phyloP scores from a whole-genome alignment of 1,140 invertebrate genomes.

The Ditylenchus dipsaci region DNA sequence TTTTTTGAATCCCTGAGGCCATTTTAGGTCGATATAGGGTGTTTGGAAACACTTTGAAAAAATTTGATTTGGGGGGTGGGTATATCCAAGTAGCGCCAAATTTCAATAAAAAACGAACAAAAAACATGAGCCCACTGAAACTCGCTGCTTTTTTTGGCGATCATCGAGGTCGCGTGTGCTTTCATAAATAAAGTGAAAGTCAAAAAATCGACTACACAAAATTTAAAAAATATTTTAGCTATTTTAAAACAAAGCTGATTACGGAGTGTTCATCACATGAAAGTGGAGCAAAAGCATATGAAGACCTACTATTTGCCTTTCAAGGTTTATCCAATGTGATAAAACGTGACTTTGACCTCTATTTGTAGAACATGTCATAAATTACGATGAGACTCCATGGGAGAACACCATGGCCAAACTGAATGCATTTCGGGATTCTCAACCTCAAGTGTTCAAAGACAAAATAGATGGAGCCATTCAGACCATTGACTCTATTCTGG shows the following conservation, averaged over 20 bases:
- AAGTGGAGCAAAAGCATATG: conserved; percentile 50
- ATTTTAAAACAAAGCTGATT: conserved; percentile 62
- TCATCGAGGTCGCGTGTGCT: too few relatives aligned
- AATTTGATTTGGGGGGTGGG: too few relatives aligned
- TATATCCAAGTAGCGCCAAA: too few relatives aligned
- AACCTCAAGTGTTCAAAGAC: conserved; percentile 14
- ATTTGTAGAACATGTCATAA: conserved; percentile 58
- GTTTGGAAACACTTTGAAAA: too few relatives aligned
- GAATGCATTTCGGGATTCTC: conserved; percentile 12
- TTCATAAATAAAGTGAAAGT: too few relatives aligned
- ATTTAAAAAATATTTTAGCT: too few relatives aligned
- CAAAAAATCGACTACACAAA: too few relatives aligned
- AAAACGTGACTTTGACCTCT: conserved; percentile 19
- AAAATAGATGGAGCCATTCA: conserved; percentile 30
- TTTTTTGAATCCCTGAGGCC: too few relatives aligned
- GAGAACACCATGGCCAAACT: conserved; percentile 51
- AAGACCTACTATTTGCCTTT: conserved; percentile 28
- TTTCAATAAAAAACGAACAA: too few relatives aligned
- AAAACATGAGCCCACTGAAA: too few relatives aligned
- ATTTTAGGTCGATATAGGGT: too few relatives aligned
- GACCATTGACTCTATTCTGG: conserved; percentile 31
- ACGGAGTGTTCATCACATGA: conserved; percentile 59
- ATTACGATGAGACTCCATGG: conserved; percentile 59
- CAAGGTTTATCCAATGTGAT: conserved; percentile 55
- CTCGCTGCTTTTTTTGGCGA: too few relatives aligned